phyloP scores from a whole-genome alignment of 2,797 vertebrate species.

The Parambassis ranga region DNA sequence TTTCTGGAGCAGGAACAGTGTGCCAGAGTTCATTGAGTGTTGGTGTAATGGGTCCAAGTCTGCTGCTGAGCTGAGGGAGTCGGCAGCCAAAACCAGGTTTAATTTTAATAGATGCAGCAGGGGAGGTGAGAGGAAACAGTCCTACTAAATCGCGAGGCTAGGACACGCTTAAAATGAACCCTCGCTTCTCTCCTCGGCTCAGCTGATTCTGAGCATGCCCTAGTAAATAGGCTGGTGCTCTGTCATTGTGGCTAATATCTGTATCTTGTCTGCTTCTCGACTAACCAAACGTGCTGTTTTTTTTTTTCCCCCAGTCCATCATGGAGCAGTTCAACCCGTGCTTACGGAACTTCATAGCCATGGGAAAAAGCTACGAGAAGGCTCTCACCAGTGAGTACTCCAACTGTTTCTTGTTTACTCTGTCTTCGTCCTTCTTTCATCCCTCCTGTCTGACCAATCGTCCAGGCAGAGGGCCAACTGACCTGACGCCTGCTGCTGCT shows the following conservation, averaged over 20 bases:
- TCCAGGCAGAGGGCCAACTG: slow-evolving; percentile 22
- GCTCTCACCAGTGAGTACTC: slow-evolving; percentile 91
- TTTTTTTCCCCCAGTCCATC: slow-evolving; percentile 67
- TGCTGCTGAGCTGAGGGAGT: slow-evolving; percentile 39
- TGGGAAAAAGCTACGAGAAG: slow-evolving; percentile 99
- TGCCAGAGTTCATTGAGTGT: slow-evolving; percentile 16
- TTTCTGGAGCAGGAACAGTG: slow-evolving; percentile 22
- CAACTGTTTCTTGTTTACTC: neutral
- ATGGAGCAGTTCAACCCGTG: slow-evolving; percentile 99
- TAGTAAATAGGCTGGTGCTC: slow-evolving; percentile 36
- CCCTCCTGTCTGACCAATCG: slow-evolving; percentile 2
- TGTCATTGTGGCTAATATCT: slow-evolving; percentile 1
- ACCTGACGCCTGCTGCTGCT: slow-evolving; percentile 21
- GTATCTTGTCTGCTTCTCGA: neutral
- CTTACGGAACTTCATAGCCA: slow-evolving; percentile 98
- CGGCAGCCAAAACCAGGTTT: slow-evolving; percentile 42
- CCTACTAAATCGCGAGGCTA: neutral
- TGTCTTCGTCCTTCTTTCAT: neutral
- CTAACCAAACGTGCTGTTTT: slow-evolving; percentile 23
- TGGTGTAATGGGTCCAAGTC: slow-evolving; percentile 10
- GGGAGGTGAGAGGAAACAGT: slow-evolving; percentile 30
- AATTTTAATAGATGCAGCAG: slow-evolving; percentile 37
- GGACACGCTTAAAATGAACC: slow-evolving; percentile 9
- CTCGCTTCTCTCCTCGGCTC: slow-evolving; percentile 23
- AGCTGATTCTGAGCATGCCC: slow-evolving; percentile 30